Evolutionary conservation across 2,113 vertebrate genomes (phyloP), one percentile per base, ranked within the genome.

Genomic region (Hirundichthys speculiger): DNA sequence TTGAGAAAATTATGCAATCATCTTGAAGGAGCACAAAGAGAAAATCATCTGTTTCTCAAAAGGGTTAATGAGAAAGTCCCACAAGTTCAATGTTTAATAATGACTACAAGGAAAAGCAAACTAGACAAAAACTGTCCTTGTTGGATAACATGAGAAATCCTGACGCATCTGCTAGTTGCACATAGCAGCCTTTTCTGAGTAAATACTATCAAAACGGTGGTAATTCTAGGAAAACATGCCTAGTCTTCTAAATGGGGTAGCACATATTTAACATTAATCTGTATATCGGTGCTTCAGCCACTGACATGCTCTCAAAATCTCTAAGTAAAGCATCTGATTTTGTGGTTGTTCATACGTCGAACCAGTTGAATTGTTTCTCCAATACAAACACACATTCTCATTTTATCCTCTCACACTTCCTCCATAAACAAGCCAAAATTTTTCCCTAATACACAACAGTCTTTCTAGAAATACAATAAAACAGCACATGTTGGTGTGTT

Each of bases 1-100:
- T 21, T 68, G 46, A 12, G 12, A 48, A 25, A 40, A 75, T 76
- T 53, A 80, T 74, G 61, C 55, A 85, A 74, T 53, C 25, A 64
- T 34, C 53, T 18, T 16, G 7, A 59, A 69, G 54, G 51, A 62
- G 12, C 13, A 59, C 25, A 53, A 21, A 50, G 22, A 18, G 3
- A 55, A 43, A 48, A 52, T 39, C 49, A 46, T 47, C n/a, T 4
- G 15, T n/a, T 62, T 2, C 20, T 47, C 5, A 30, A 50, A 76
- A 68, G 43, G 30, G 13, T 62, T 41, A 64, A 60, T 39, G 16
- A 43, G n/a, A 49, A 19, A 56, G 52, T 16, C 39, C 25, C 27
- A 75, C 45, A 24, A 54, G 61, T 39, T 3, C 11, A 68, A 43
- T 43, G 16, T 43, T 27, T 27, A 27, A 27, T 27, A 6, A 27